Evolutionary conservation across 2,113 vertebrate species (phyloP), one percentile per base, ranked within the genome.

Genomic region (Oenanthe melanoleuca): DNA sequence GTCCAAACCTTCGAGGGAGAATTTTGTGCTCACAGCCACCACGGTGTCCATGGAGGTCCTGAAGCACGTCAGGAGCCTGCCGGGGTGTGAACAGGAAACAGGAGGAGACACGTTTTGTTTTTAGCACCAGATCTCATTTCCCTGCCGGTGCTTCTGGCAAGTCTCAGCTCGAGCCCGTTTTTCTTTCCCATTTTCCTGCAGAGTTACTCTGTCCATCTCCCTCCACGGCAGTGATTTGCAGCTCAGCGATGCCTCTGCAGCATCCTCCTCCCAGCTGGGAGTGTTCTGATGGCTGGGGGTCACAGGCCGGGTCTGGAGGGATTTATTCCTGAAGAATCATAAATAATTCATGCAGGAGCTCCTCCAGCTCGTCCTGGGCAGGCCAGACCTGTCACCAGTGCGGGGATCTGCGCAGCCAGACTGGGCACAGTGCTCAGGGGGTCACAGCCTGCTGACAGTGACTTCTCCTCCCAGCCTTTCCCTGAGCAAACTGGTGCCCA

Each of bases 41-140:
- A 15, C 12, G 15, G 38, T 47, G 47, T 24, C 47, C 47, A 12
- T 24, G 47, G 12, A 64, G 80, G 23, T 52, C 53, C 47, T 26
- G 73, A 67, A 81, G 84, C 78, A 4, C 0, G 2, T 6, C 11
- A 29, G 45, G 69, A 77, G 45, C 67, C 33, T 70, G 56, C 75
- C 1, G 8, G 45, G 9, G 60, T 38, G 52, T 14, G 92, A 73
- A 14, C 34, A 67, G 92, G 52, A 65, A 84, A 57, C 1, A 5
- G 67, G 71, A 86, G 86, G 47, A 74, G 66, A 57, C 1, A 10
- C 1, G 40, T 33, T 77, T 79, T 77, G 44, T 21, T 82, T 71
- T 85, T 42, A 92, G 78, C 65, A 91, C 45, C 37, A 33, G 34
- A 44, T 87, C 55, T 94, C 33, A 45, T 29, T 82, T 72, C 26